These are phyloP conservation scores for Eurystomus glaucurus DNA, from an alignment of 2,797 vertebrate genomes.

Conservation along the genomic window DNA sequence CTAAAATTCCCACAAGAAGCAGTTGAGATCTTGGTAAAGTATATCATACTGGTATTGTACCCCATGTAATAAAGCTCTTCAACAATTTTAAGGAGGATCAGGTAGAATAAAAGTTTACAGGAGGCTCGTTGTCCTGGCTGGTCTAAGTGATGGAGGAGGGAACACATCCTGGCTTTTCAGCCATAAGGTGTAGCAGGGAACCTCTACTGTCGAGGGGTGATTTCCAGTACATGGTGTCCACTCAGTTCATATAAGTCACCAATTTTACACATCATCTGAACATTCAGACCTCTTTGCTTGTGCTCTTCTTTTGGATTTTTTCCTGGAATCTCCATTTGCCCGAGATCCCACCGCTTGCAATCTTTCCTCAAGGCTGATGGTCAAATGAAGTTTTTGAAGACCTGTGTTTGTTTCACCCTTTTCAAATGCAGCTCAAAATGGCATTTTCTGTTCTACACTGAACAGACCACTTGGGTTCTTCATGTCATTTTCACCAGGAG, in stretches of 20 bases:
- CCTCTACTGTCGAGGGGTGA: fast-evolving
- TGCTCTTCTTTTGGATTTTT: neutral
- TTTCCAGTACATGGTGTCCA: neutral
- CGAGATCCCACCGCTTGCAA: fast-evolving
- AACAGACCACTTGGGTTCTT: neutral
- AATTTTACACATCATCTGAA: neutral
- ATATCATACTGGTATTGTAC: neutral
- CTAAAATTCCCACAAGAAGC: neutral
- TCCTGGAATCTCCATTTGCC: neutral
- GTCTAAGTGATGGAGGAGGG: neutral
- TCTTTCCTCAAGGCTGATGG: fast-evolving
- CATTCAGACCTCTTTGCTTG: neutral
- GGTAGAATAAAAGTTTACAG: neutral
- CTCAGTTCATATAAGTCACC: fast-evolving
- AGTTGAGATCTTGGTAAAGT: neutral
- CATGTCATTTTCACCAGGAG: neutral
- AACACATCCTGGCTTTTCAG: neutral
- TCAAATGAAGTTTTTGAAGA: neutral
- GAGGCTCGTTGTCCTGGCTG: neutral
- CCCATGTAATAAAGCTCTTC: neutral
- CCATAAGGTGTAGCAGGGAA: neutral
- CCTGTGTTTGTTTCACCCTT: fast-evolving
- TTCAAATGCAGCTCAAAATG: neutral
- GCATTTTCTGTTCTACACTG: neutral
- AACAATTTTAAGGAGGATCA: neutral